These are phyloP conservation scores for Bradypus variegatus DNA, from an alignment of 2,797 vertebrate species.

Conservation along the genomic window DNA sequence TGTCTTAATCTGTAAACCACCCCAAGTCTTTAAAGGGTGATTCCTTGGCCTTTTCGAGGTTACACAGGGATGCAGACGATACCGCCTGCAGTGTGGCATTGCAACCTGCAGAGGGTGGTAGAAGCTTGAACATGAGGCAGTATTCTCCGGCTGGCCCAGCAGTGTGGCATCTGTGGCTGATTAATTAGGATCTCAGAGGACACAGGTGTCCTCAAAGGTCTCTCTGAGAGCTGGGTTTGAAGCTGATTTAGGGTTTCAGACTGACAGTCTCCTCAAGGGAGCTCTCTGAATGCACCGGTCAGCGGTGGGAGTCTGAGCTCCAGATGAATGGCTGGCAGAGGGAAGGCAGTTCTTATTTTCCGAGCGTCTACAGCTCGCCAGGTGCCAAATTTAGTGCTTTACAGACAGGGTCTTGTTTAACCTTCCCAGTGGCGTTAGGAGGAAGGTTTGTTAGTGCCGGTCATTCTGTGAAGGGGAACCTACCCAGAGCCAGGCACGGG, in stretches of 20 bases:
- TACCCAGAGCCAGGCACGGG: neutral
- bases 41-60: too few relatives aligned
- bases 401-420: neutral
- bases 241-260: neutral
- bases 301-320: neutral
- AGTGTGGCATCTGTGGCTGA: rapidly evolving
- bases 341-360: neutral
- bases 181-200: neutral
- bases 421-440: neutral
- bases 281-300: neutral
- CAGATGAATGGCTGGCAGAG: neutral
- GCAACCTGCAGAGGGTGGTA: constrained; percentile 10
- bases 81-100: neutral
- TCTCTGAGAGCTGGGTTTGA: neutral
- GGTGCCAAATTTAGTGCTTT: neutral
- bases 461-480: neutral
- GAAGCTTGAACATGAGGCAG: neutral
- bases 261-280: constrained; percentile 14
- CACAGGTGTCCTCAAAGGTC: neutral
- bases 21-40: neutral
- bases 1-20: neutral
- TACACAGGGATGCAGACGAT: rapidly evolving
- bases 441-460: neutral
- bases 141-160: neutral
- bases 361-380: neutral